Conservation (phyloP, 2,888 invertebrate species). For the Parnassius smintheus region DNA sequence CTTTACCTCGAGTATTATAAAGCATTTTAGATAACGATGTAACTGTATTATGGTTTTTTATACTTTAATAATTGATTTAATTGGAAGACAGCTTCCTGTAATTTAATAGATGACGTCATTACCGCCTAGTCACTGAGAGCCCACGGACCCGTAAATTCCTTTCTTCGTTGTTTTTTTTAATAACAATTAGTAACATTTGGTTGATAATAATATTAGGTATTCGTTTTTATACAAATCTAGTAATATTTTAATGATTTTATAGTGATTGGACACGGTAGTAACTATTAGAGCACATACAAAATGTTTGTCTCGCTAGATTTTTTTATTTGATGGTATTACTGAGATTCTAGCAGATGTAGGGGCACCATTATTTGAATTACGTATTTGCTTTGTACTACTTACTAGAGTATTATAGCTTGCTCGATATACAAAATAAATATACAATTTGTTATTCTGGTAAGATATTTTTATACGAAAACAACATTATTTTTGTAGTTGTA, state of each 20-base stretch:
- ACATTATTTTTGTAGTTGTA: constrained; percentile 76
- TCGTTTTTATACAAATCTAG: constrained; percentile 73
- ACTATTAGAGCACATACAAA: constrained; percentile 74
- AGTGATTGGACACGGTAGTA: constrained; percentile 73
- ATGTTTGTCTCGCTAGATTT: constrained; percentile 76
- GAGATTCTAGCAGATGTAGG: constrained; percentile 62
- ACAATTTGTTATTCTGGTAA: constrained; percentile 79
- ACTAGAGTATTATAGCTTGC: constrained; percentile 72
- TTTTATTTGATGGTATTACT: constrained; percentile 56
- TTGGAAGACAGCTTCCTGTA: constrained; percentile 50
- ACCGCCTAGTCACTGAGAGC: constrained; percentile 81
- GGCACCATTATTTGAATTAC: constrained; percentile 41
- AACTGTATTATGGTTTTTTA: constrained; percentile 47
- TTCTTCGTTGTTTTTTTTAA: constrained; percentile 55
- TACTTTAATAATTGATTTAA: constrained; percentile 40
- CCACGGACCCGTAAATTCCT: constrained; percentile 67
- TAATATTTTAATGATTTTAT: constrained; percentile 58
- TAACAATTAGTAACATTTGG: constrained; percentile 69
- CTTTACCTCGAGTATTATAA: constrained; percentile 65
- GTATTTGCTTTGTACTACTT: constrained; percentile 53
- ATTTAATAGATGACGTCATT: constrained; percentile 57
- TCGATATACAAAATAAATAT: constrained; percentile 73
- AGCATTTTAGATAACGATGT: constrained; percentile 60
- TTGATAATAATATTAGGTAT: constrained; percentile 66
- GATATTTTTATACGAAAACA: constrained; percentile 75